Evolutionary conservation across 2,888 invertebrate species (phyloP), one percentile per base, ranked within the genome.

Genomic region (Norana najaformis): DNA sequence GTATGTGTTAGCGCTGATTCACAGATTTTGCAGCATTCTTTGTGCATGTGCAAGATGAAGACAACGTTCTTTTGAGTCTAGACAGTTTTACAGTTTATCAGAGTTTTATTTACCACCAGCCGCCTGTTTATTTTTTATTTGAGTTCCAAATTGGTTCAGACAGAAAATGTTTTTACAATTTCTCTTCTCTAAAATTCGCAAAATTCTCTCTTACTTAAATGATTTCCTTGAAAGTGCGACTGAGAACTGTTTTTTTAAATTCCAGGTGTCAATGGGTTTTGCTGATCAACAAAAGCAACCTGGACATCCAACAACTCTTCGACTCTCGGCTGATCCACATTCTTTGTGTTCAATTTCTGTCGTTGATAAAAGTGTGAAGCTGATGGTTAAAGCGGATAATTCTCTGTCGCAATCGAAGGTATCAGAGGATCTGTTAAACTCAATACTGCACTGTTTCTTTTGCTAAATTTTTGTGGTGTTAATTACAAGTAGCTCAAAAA

Each of bases 281-380:
- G 89, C 91, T 39, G 94, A 95, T 94, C 94, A 14, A 95, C 94
- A 4, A 94, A 95, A 36, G 94, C 94, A 90, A 93, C 96, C 96
- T 0, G 96, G 96, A 20, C 94, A 95, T 23, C 93, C 94, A 36
- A 95, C 96, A 4, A 95, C 94, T 16, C 93, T 96, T 69, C 95
- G 95, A 69, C 93, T 96, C 18, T 95, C 95, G 92, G 96, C 96
- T 1, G 95, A 95, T 0, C 95, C 96, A 95, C 36, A 90, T 35
- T 96, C 96, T 0, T 93, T 96, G 1, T 96, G 96, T 93, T 96
- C 96, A 20, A 93, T 96, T 36, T 95, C 96, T 0, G 95, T 96
- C 1, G 95, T 96, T 0, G 96, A 96, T 93, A 96, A 96, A 92
- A 96, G 96, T 90, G 95, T 96, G 0, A 95, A 94, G 83, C 95